These are phyloP conservation scores for Lochmaea crataegi DNA, from an alignment of 2,888 invertebrate species.

Conservation along the genomic window DNA sequence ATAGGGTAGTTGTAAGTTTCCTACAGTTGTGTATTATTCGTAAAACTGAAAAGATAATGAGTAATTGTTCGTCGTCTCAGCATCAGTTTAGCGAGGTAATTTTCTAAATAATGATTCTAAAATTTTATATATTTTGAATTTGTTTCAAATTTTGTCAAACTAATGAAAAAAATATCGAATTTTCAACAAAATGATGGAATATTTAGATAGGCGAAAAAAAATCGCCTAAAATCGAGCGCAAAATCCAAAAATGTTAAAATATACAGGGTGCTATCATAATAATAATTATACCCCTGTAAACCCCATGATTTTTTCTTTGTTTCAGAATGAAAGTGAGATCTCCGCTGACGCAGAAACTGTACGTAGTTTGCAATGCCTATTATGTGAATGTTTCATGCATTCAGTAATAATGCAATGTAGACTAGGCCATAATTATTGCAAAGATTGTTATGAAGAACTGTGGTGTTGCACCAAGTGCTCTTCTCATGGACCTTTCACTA, in stretches of 20 bases:
- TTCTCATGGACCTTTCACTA: not conserved
- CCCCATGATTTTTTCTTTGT: not conserved
- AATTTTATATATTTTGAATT: no score
- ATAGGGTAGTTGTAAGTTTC: not conserved
- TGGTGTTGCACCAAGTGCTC: not conserved
- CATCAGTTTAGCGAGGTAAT: not conserved
- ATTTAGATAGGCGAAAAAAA: no score
- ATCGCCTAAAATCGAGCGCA: no score
- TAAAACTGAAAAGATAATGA: not conserved
- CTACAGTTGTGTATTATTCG: not conserved
- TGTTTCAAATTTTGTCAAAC: no score
- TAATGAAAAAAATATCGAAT: no score
- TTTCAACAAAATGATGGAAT: no score
- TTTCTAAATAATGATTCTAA: not conserved
- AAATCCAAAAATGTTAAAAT: no score
- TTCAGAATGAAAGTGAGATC: not conserved
- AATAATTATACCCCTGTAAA: no score
- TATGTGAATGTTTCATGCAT: not conserved
- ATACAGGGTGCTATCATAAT: no score
- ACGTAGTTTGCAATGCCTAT: not conserved
- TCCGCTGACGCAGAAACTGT: not conserved
- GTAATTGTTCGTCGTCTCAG: not conserved
- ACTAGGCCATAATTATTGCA: not conserved
- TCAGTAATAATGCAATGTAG: not conserved
- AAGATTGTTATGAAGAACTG: not conserved